A percentile compares a stretch with the other conserved stretches of the same genome.
Evolutionary conservation across 35 echinoderm and acorn worm species (phyloP).

Genomic region (Amphiura filiformis): DNA sequence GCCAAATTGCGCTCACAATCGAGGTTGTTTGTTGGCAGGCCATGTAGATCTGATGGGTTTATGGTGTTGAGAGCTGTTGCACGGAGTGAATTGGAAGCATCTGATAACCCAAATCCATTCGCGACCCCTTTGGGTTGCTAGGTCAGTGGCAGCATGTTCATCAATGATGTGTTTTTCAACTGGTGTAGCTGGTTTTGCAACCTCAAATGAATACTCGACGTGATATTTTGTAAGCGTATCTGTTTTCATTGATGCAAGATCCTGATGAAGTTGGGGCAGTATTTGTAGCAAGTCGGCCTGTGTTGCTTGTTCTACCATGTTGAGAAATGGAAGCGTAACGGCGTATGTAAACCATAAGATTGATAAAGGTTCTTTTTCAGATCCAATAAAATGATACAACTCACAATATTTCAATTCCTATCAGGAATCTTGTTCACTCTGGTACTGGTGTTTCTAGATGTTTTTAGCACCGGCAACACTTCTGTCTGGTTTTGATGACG

Average conservation of each 20-base stretch:
- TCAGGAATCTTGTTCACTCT: too few species aligned
- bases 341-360: conserved; percentile 40
- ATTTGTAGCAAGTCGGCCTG: conserved; percentile 20
- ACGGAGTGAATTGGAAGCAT: neutral
- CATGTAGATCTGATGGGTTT: conserved; percentile 1
- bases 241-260: conserved; percentile 18
- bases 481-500: too few species aligned
- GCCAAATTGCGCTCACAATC: conserved; percentile 15
- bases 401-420: too few species aligned
- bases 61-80: neutral
- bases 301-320: neutral
- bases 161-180: neutral
- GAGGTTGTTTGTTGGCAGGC: conserved; percentile 22
- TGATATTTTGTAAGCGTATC: conserved; percentile 15
- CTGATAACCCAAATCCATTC: conserved; percentile 12
- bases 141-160: conserved; percentile 21
- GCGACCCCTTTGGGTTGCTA: conserved; percentile 5
- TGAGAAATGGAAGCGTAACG: conserved; percentile 30
- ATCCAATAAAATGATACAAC: too few species aligned
- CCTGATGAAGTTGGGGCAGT: conserved; percentile 39
- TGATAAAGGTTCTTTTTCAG: too few species aligned
- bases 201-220: conserved; percentile 19
- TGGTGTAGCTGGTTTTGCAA: conserved; percentile 7
- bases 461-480: too few species aligned
- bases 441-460: too few species aligned